Percentiles rank a stretch among this genome's conserved stretches.
phyloP scores from a whole-genome alignment of 2,797 vertebrate species.

The Netta rufina region DNA sequence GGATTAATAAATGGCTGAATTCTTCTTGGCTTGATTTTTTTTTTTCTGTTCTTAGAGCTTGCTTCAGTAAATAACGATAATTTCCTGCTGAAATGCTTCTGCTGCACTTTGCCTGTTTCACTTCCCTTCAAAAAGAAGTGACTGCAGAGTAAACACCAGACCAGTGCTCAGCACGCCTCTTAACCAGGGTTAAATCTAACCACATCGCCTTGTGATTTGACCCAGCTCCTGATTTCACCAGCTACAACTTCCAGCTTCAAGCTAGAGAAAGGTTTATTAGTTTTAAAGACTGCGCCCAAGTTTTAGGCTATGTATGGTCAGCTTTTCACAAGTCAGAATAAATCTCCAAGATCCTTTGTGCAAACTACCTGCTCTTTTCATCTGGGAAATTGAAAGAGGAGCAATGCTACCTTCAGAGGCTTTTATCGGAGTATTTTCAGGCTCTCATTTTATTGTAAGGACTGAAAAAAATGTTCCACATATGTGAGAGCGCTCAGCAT shows the following conservation, averaged over 20 bases:
- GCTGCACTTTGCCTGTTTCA: constrained; percentile 63
- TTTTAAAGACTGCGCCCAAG: not conserved
- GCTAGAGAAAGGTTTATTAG: not conserved
- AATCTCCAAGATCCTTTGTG: constrained; percentile 6
- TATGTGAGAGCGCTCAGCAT: not conserved
- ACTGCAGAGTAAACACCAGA: constrained; percentile 13
- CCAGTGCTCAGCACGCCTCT: not conserved
- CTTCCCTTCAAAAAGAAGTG: constrained; percentile 54
- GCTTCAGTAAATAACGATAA: not conserved
- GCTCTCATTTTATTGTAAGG: not conserved
- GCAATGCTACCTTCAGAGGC: not conserved
- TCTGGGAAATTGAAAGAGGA: constrained; percentile 21
- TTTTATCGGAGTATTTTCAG: not conserved
- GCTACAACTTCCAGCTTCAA: not conserved
- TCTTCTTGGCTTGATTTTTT: constrained; percentile 4
- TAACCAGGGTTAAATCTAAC: constrained; percentile 30
- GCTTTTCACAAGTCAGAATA: constrained; percentile 3
- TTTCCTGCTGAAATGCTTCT: constrained; percentile 62
- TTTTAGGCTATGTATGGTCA: not conserved
- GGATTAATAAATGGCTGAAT: not conserved
- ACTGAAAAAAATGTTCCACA: not conserved
- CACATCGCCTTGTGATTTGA: constrained; percentile 51
- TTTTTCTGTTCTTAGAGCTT: constrained; percentile 2
- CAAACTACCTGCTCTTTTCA: constrained; percentile 15
- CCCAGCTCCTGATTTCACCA: constrained; percentile 16